Evolutionary conservation across 2,888 invertebrate species (phyloP).

Genomic region (Scaptomyza reducta): DNA sequence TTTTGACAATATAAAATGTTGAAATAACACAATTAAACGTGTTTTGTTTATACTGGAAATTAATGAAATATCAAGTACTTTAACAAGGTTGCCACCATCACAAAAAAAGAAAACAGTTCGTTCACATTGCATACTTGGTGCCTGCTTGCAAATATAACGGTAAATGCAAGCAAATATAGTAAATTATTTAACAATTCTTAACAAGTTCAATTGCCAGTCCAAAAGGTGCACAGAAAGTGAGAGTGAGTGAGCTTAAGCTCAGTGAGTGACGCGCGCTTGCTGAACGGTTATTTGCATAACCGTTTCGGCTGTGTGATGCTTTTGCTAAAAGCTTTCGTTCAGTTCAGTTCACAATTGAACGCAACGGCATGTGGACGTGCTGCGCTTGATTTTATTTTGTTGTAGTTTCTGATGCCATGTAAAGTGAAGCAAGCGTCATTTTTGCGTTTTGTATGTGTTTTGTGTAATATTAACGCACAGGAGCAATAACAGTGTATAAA

Average conservation of each 20-base stretch:
- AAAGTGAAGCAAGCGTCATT: constrained; percentile 33
- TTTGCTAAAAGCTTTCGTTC: constrained; percentile 33
- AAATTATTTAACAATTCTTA: background rate
- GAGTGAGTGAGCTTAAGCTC: background rate
- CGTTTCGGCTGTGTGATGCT: constrained; percentile 37
- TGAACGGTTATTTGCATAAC: constrained; percentile 29
- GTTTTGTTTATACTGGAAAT: background rate
- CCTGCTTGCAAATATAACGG: background rate
- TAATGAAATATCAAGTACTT: background rate
- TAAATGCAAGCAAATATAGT: background rate
- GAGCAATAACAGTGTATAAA: constrained; percentile 22
- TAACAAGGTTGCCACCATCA: constrained; percentile 2
- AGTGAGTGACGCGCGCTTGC: constrained; percentile 21
- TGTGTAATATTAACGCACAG: constrained; percentile 53
- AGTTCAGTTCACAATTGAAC: constrained; percentile 48
- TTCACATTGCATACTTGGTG: constrained; percentile 9
- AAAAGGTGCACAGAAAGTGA: background rate
- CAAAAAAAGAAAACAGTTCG: background rate
- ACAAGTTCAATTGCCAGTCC: background rate
- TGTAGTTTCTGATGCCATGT: constrained; percentile 9
- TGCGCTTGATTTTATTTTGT: constrained; percentile 17
- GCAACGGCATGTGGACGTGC: constrained; percentile 41
- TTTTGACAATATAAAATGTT: constrained; percentile 7
- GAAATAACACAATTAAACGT: background rate
- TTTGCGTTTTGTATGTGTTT: constrained; percentile 50